These are phyloP conservation scores for Cephus cinctus DNA, from an alignment of 1,140 invertebrate genomes.

Conservation along the genomic window DNA sequence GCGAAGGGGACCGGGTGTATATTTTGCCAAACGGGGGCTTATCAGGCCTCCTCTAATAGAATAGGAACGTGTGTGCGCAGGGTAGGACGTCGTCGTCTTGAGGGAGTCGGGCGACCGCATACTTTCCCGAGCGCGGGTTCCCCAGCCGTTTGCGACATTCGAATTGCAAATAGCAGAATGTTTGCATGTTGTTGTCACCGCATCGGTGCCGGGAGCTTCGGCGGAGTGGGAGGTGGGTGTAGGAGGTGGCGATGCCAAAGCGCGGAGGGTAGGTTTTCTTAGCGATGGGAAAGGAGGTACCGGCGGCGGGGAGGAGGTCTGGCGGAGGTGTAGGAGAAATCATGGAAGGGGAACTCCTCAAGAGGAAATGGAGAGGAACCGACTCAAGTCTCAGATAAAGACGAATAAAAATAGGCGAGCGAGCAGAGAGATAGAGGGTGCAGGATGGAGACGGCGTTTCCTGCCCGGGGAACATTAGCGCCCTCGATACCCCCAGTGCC, in stretches of 20 bases:
- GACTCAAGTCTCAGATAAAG: constrained; percentile 50
- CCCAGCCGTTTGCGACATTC: constrained; percentile 46
- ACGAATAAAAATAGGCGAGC: constrained; percentile 55
- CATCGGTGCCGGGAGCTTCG: constrained; percentile 38
- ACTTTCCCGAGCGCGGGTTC: constrained; percentile 14
- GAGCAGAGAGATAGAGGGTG: constrained; percentile 39
- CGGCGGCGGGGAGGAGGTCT: constrained; percentile 7
- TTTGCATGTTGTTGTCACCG: constrained; percentile 57
- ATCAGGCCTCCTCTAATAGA: constrained; percentile 28
- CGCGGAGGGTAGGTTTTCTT: constrained; percentile 2
- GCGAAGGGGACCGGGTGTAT: not conserved
- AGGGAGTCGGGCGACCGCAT: not conserved
- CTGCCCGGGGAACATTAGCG: constrained; percentile 53
- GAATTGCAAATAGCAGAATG: constrained; percentile 59
- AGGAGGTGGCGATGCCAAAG: constrained; percentile 9
- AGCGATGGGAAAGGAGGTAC: constrained; percentile 4
- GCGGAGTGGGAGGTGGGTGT: constrained; percentile 9
- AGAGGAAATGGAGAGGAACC: constrained; percentile 53
- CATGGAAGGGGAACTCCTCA: constrained; percentile 30
- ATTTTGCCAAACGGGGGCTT: constrained; percentile 42
- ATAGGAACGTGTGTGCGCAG: not conserved
- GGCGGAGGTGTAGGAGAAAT: constrained; percentile 10
- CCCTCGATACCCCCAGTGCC: constrained; percentile 45
- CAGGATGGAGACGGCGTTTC: constrained; percentile 54
- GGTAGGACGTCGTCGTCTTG: not conserved